Evolutionary conservation across 2,113 vertebrate species (phyloP).

Genomic region (Sardina pilchardus): DNA sequence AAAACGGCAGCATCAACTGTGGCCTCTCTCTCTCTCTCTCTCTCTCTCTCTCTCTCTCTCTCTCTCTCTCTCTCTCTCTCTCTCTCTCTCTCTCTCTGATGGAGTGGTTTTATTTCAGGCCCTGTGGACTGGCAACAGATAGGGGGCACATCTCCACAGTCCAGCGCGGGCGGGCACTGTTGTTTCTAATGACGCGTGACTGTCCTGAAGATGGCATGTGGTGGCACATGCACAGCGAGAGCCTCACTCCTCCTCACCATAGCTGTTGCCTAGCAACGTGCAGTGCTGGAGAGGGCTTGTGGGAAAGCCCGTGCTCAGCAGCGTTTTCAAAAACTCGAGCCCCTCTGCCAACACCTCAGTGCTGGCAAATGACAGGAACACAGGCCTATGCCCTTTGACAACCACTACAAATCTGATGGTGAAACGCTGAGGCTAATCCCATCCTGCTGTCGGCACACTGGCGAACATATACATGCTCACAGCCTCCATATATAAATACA

Average conservation of each 20-base stretch:
- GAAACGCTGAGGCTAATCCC: not conserved
- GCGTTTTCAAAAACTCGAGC: constrained; percentile 35
- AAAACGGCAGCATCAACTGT: not conserved
- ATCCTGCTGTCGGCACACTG: not conserved
- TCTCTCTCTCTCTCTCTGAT: constrained; percentile 33
- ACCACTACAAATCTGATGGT: not conserved
- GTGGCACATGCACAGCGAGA: constrained; percentile 19
- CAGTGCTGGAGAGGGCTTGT: constrained; percentile 50
- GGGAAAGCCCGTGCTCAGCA: constrained; percentile 42
- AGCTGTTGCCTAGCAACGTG: constrained; percentile 72
- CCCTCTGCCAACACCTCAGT: not conserved
- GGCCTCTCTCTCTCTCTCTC: not conserved
- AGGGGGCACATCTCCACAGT: not conserved
- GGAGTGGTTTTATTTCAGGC: not conserved
- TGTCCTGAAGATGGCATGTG: constrained; percentile 50
- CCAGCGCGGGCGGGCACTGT: constrained; percentile 33
- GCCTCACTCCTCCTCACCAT: constrained; percentile 25
- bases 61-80: constrained; percentile 22
- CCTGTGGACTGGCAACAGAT: not conserved
- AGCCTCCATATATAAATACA: too few relatives aligned
- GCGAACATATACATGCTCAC: too few relatives aligned
- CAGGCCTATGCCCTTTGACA: not conserved
- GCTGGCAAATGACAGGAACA: not conserved
- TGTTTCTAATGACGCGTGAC: constrained; percentile 52
- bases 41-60: not conserved